These are phyloP conservation scores for Paedocypris sp. DNA, from an alignment of 2,113 vertebrate genomes.

Conservation along the genomic window DNA sequence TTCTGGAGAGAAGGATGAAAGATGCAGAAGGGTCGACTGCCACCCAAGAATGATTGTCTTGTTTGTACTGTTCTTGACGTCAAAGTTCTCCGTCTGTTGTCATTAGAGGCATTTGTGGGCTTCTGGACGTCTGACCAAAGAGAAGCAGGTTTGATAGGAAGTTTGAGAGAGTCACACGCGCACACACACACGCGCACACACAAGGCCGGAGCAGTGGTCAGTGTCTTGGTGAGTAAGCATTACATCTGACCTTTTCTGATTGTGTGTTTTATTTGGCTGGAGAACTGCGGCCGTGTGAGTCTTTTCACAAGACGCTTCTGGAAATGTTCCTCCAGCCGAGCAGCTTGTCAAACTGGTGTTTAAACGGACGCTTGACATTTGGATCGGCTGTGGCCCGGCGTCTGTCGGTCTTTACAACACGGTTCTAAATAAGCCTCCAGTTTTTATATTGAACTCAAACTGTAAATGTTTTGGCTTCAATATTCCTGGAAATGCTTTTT, in stretches of 20 bases:
- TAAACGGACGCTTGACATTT: constrained; percentile 42
- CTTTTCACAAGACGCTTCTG: too few species aligned
- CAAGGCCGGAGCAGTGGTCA: too few species aligned
- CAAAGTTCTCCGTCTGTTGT: too few species aligned
- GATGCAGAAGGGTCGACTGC: constrained; percentile 14
- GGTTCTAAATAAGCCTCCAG: constrained; percentile 23
- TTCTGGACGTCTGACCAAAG: too few species aligned
- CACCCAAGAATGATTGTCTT: constrained; percentile 16
- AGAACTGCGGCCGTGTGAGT: too few species aligned
- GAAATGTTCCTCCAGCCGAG: constrained; percentile 24
- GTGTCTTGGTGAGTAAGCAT: too few species aligned
- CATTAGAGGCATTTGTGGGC: too few species aligned
- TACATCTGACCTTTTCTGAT: too few species aligned
- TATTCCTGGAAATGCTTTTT: constrained; percentile 20
- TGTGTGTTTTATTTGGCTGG: too few species aligned
- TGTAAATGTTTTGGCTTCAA: constrained; percentile 17
- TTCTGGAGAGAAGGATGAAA: constrained; percentile 27
- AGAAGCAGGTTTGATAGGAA: too few species aligned
- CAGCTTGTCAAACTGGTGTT: constrained; percentile 28
- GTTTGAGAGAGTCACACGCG: too few species aligned
- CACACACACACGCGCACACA: too few species aligned
- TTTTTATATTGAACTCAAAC: constrained; percentile 4
- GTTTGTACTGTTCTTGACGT: neutral
- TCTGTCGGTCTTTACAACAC: constrained; percentile 17
- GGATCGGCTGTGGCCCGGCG: constrained; percentile 9